Evolutionary conservation across 2,888 invertebrate species (phyloP), one percentile per base, ranked within the genome.

Genomic region (Ischnus inquisitorius): DNA sequence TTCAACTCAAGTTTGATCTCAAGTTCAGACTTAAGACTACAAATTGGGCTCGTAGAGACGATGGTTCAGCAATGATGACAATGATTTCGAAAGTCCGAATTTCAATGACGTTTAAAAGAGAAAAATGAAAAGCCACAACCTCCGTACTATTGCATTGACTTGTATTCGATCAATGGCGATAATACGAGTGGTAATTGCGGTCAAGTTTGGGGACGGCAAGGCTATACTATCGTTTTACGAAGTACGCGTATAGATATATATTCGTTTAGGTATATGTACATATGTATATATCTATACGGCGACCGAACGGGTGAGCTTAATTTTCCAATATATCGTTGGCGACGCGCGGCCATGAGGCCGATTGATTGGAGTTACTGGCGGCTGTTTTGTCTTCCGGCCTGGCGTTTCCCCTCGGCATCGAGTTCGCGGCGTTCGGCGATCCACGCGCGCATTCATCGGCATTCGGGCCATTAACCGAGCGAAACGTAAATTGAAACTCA

Each of bases 401-500:
- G 74, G 85, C 81, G 84, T 84, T 85, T 85, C 85, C 86, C 77
- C 83, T 83, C 85, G 77, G 81, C 86, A 39, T 67, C 74, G 84
- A 86, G 84, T 86, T 87, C 85, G 85, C 85, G 82, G 78, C 86
- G 84, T 86, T 85, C 83, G 84, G 60, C 86, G 83, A 88, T 88
- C 87, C 85, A 84, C 86, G 84, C 79, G 85, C 84, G 86, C 87
- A 87, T 89, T 87, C 87, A 86, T 87, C 86, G 85, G 83, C 86
- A 88, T 88, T 85, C 85, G 85, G 87, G 86, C 88, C 87, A 88
- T 88, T 88, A 87, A 88, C 85, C 87, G 85, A 77, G 85, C 86
- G 86, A 88, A 89, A 88, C 87, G 88, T 88, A 88, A 88, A 89
- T 89, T 88, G 88, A 83, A 88, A 87, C 82, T 89, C 87, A 87